phyloP scores from a whole-genome alignment of 1,140 invertebrate species.

The Octopus sinensis region DNA sequence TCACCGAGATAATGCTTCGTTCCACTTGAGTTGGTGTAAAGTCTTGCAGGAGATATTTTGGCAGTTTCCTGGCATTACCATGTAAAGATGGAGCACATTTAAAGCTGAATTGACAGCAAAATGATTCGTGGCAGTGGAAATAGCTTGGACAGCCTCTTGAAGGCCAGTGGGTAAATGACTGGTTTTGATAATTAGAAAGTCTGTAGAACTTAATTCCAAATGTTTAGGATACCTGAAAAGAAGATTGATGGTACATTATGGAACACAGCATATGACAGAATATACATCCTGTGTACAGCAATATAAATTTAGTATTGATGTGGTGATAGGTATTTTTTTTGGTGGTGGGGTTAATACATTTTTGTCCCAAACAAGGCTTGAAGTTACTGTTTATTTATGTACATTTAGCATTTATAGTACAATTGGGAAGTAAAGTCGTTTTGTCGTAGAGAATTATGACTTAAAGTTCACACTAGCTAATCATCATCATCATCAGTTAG shows the following conservation, averaged over 20 bases:
- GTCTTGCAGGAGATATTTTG: conserved; percentile 29
- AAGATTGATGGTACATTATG: background rate
- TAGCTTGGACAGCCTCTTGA: conserved; percentile 35
- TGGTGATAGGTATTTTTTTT: no score
- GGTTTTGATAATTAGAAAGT: conserved; percentile 35
- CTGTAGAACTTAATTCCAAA: conserved; percentile 39
- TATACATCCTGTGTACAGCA: no score
- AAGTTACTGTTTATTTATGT: no score
- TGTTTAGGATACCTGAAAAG: conserved; percentile 40
- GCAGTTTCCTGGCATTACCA: conserved; percentile 31
- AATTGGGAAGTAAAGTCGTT: no score
- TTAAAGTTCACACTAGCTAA: no score
- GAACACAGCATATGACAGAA: no score
- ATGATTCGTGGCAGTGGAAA: conserved; percentile 50
- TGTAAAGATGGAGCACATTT: conserved; percentile 34
- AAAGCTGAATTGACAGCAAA: conserved; percentile 39
- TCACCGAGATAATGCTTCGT: background rate
- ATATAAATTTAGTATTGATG: no score
- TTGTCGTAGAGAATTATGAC: no score
- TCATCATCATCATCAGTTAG: no score
- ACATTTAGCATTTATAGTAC: no score
- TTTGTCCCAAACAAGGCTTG: no score
- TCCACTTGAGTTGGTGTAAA: conserved; percentile 28
- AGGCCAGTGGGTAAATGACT: conserved; percentile 39
- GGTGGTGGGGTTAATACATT: no score